Conservation (phyloP, 2,888 invertebrate genomes). For the Podotricha telesiphe region DNA sequence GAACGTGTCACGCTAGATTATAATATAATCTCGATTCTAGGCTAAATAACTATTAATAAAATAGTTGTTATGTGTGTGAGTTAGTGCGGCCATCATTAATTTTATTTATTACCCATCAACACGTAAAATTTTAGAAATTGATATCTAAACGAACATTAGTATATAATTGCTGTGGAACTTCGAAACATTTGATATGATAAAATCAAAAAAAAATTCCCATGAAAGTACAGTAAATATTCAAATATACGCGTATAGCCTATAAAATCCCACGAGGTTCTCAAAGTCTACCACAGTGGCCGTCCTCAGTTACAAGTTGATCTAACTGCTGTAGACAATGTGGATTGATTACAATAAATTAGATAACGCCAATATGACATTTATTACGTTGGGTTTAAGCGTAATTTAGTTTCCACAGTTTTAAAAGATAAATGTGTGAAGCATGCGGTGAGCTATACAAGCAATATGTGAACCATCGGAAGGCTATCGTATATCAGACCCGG, state of each 20-base stretch:
- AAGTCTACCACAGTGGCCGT: slow-evolving; percentile 72
- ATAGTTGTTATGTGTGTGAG: background rate
- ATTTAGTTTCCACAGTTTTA: slow-evolving; percentile 27
- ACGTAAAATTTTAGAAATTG: slow-evolving; percentile 24
- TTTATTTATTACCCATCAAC: slow-evolving; percentile 4
- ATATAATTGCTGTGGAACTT: slow-evolving; percentile 28
- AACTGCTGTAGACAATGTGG: slow-evolving; percentile 53
- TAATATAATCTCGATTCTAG: background rate
- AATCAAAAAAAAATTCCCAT: slow-evolving; percentile 68
- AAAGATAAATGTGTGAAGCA: slow-evolving; percentile 37
- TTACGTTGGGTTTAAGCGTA: slow-evolving; percentile 25
- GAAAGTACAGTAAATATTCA: slow-evolving; percentile 64
- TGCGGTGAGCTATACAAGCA: slow-evolving; percentile 43
- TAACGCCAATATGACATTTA: slow-evolving; percentile 38
- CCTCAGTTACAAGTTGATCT: slow-evolving; percentile 63
- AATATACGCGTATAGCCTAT: slow-evolving; percentile 49
- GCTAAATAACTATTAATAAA: slow-evolving; percentile 16
- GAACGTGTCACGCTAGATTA: background rate
- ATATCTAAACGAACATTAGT: slow-evolving; percentile 32
- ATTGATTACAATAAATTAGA: slow-evolving; percentile 42
- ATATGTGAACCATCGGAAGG: slow-evolving; percentile 45
- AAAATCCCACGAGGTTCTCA: slow-evolving; percentile 64
- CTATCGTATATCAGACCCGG: slow-evolving; percentile 64
- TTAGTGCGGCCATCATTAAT: background rate
- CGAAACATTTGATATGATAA: slow-evolving; percentile 46